Conservation (phyloP, 2,797 vertebrate species). For the Sphenodon punctatus region DNA sequence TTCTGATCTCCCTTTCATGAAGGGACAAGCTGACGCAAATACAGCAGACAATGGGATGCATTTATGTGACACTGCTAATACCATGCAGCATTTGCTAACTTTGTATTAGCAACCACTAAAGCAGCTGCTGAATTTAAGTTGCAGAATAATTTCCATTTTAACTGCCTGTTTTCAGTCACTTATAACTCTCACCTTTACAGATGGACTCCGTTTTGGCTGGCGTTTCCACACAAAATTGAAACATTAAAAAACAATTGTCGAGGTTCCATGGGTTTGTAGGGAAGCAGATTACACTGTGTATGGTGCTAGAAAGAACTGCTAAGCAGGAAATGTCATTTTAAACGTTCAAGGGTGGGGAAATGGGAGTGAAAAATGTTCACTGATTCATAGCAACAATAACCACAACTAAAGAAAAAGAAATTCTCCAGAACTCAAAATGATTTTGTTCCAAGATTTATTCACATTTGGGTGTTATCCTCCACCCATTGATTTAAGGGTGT, state of each 20-base stretch:
- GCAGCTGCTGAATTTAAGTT: neutral
- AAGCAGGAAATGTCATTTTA: neutral
- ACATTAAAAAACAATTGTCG: neutral
- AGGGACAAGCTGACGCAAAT: conserved; percentile 30
- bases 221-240: fast-evolving
- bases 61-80: neutral
- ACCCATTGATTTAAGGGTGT: no score
- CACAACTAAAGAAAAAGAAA: neutral
- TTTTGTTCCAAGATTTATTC: neutral
- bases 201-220: neutral
- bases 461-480: no score
- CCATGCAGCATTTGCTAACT: neutral
- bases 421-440: neutral
- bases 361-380: neutral
- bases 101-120: neutral
- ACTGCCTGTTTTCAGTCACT: neutral
- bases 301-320: neutral
- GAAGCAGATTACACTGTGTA: fast-evolving
- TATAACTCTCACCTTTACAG: neutral
- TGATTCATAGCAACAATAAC: neutral
- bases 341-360: neutral
- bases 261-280: fast-evolving
- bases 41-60: conserved; percentile 10
- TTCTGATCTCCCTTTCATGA: conserved; percentile 38
- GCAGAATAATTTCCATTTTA: neutral